A percentile compares a stretch with the other conserved stretches of the same genome.
phyloP scores from a whole-genome alignment of 1,140 invertebrate species.

The Gonioctena quinquepunctata region DNA sequence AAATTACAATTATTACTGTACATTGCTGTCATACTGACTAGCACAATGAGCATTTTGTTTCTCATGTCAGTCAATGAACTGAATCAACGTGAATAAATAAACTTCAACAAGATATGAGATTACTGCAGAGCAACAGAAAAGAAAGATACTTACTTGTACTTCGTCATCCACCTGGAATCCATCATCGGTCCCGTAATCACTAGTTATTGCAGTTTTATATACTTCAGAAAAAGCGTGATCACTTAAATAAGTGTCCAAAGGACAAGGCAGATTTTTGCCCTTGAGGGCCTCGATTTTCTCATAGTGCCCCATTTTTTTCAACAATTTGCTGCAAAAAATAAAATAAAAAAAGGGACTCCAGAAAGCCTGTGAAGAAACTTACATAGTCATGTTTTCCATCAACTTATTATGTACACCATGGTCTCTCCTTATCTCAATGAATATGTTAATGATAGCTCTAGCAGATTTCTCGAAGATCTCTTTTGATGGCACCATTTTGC shows the following conservation, averaged over 20 bases:
- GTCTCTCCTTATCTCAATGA: neutral
- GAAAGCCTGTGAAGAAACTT: neutral
- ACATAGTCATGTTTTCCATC: constrained; percentile 15
- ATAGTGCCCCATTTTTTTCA: constrained; percentile 6
- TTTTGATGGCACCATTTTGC: neutral
- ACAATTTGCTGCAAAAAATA: neutral
- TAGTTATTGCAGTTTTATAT: constrained; percentile 4
- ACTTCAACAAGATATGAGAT: neutral
- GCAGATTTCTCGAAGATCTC: neutral
- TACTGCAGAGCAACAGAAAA: neutral
- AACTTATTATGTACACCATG: neutral
- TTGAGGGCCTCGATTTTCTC: constrained; percentile 10
- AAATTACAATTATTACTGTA: too few relatives aligned
- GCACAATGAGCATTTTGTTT: too few relatives aligned
- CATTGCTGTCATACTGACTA: too few relatives aligned
- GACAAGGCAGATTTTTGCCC: neutral
- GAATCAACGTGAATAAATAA: too few relatives aligned
- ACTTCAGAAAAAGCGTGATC: neutral
- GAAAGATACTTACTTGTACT: neutral
- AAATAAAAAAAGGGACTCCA: neutral
- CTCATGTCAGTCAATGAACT: too few relatives aligned
- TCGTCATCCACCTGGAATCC: neutral
- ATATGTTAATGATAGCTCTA: constrained; percentile 1
- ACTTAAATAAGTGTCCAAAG: neutral
- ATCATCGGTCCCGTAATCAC: constrained; percentile 18